These are phyloP conservation scores for Cheiracanthium punctorium DNA, from an alignment of 2,888 invertebrate species.

Conservation along the genomic window DNA sequence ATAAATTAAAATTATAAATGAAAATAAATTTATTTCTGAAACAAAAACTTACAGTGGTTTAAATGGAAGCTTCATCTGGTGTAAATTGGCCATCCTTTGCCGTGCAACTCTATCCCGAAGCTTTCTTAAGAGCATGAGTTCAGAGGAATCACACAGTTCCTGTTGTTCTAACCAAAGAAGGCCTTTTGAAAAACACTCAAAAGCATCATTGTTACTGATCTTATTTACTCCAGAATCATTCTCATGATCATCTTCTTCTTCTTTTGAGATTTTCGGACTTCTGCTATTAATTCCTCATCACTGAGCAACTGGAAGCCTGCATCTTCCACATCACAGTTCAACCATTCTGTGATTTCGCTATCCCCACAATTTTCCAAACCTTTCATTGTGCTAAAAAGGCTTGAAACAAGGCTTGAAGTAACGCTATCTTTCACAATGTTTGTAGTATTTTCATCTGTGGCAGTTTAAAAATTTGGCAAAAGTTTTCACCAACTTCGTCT, in stretches of 20 bases:
- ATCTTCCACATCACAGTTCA: neutral
- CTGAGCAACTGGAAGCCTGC: neutral
- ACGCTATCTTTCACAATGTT: neutral
- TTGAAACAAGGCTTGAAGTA: too few species aligned
- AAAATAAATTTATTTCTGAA: neutral
- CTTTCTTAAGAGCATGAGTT: neutral
- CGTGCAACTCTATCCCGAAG: constrained; percentile 11
- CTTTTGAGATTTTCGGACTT: too few species aligned
- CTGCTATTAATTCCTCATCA: too few species aligned
- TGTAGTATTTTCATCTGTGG: neutral
- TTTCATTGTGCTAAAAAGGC: neutral
- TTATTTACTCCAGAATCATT: too few species aligned
- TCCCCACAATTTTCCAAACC: constrained; percentile 4
- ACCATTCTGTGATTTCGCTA: neutral
- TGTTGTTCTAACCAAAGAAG: neutral
- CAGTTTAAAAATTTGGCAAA: constrained; percentile 4
- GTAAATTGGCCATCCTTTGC: constrained; percentile 4
- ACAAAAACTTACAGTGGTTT: neutral
- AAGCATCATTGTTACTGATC: too few species aligned
- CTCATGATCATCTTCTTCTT: too few species aligned
- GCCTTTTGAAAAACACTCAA: neutral
- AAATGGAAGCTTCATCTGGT: neutral
- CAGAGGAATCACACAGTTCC: neutral
- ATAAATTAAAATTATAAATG: neutral
- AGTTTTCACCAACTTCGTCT: constrained; percentile 11